Percentiles rank a stretch among this genome's conserved stretches.
Conservation (phyloP, 2,888 invertebrate species). For the Falcaria lacertinaria region DNA sequence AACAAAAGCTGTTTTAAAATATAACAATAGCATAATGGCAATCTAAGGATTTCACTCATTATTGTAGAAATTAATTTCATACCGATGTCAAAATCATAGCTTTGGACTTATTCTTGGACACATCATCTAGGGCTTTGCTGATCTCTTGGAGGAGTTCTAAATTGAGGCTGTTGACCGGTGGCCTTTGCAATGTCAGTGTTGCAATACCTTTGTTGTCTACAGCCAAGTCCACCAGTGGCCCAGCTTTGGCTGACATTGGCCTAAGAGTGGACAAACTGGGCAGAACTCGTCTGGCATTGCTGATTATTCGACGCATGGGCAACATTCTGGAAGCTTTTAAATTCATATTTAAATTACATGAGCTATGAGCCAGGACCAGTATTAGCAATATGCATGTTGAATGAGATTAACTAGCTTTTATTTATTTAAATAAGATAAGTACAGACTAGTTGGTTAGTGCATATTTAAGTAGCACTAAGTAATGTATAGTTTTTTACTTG, state of each 20-base stretch:
- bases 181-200: conserved; percentile 85
- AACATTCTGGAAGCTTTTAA: conserved; percentile 51
- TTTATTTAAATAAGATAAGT: too few species aligned
- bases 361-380: too few species aligned
- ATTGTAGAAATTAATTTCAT: too few species aligned
- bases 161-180: conserved; percentile 91
- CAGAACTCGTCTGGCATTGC: conserved; percentile 33
- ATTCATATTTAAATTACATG: too few species aligned
- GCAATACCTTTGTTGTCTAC: conserved; percentile 84
- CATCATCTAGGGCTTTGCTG: conserved; percentile 80
- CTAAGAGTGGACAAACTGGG: conserved; percentile 38
- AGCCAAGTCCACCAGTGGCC: conserved; percentile 78
- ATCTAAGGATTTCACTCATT: too few species aligned
- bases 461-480: too few species aligned
- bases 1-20: too few species aligned
- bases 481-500: too few species aligned
- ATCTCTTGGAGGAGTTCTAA: conserved; percentile 84
- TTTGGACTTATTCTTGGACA: conserved; percentile 82
- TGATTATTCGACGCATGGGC: conserved; percentile 44
- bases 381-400: too few species aligned
- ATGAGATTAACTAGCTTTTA: too few species aligned
- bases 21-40: too few species aligned
- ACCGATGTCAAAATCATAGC: conserved; percentile 91
- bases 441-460: too few species aligned
- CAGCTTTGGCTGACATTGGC: conserved; percentile 51